Percentiles rank a stretch among this genome's conserved stretches.
Conservation (phyloP, 1,140 invertebrate species). For the Aethina tumida region DNA sequence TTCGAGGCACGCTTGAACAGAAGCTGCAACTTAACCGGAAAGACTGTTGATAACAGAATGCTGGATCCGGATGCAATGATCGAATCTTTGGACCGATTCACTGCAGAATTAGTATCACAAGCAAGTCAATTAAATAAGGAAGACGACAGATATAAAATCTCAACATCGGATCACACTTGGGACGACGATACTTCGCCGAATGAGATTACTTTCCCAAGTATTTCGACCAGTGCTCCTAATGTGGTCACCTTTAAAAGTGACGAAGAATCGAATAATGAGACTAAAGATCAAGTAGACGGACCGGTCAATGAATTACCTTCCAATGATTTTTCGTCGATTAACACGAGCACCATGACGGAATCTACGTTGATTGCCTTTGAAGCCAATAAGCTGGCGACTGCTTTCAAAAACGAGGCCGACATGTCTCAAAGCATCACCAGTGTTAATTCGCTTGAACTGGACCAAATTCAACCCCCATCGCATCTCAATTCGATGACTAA, state of each 20-base stretch:
- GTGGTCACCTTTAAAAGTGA: constrained; percentile 59
- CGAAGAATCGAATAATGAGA: constrained; percentile 34
- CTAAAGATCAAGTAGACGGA: constrained; percentile 18
- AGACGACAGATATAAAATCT: constrained; percentile 23
- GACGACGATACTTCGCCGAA: constrained; percentile 59
- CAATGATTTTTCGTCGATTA: constrained; percentile 32
- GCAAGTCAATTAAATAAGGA: constrained; percentile 38
- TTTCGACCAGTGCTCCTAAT: constrained; percentile 61
- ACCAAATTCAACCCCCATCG: constrained; percentile 69
- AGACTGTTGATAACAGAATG: constrained; percentile 30
- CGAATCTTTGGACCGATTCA: constrained; percentile 52
- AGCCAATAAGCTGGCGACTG: constrained; percentile 56
- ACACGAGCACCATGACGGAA: constrained; percentile 44
- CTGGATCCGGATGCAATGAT: constrained; percentile 56
- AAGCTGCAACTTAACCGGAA: constrained; percentile 23
- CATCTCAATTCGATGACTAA: constrained; percentile 54
- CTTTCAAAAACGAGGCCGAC: constrained; percentile 49
- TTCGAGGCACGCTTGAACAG: constrained; percentile 14
- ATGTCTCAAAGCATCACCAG: constrained; percentile 50
- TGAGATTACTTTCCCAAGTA: constrained; percentile 66
- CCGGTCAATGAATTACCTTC: constrained; percentile 18
- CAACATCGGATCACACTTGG: constrained; percentile 48
- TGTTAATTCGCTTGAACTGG: constrained; percentile 51
- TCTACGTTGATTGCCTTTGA: constrained; percentile 62
- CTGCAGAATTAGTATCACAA: constrained; percentile 51